phyloP scores from a whole-genome alignment of 2,797 vertebrate genomes.

The Cynopterus sphinx region DNA sequence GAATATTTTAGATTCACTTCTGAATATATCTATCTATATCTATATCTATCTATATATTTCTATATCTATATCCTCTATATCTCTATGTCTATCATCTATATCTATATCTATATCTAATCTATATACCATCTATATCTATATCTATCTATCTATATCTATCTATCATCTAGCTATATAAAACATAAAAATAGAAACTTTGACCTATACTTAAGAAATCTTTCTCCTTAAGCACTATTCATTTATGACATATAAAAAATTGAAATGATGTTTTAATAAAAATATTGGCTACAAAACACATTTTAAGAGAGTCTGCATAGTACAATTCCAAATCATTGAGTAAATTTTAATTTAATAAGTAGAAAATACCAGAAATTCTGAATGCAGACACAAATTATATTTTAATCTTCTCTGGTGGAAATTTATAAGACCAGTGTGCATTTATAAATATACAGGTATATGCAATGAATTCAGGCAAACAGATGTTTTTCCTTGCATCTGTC shows the following conservation, averaged over 20 bases:
- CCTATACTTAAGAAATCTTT: conserved; percentile 6
- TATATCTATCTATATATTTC: background rate
- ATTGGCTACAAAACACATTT: background rate
- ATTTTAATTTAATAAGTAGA: background rate
- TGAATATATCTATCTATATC: background rate
- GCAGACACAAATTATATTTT: background rate
- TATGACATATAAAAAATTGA: background rate
- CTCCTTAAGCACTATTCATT: conserved; percentile 31
- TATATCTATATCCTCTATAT: background rate
- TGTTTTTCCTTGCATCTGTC: background rate
- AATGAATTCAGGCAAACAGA: background rate
- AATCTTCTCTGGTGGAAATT: background rate
- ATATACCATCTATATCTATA: background rate
- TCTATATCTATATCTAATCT: background rate
- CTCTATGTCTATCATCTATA: background rate
- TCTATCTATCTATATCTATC: background rate
- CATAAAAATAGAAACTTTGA: conserved; percentile 21
- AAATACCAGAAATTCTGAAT: background rate
- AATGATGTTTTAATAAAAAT: background rate
- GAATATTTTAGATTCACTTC: background rate
- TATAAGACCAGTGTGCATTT: background rate
- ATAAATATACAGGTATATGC: background rate
- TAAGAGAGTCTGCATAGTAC: background rate
- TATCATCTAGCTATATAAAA: accelerated
- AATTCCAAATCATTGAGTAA: background rate